Conservation (phyloP, 2,888 invertebrate species). For the Omphaloscelis lunosa region DNA sequence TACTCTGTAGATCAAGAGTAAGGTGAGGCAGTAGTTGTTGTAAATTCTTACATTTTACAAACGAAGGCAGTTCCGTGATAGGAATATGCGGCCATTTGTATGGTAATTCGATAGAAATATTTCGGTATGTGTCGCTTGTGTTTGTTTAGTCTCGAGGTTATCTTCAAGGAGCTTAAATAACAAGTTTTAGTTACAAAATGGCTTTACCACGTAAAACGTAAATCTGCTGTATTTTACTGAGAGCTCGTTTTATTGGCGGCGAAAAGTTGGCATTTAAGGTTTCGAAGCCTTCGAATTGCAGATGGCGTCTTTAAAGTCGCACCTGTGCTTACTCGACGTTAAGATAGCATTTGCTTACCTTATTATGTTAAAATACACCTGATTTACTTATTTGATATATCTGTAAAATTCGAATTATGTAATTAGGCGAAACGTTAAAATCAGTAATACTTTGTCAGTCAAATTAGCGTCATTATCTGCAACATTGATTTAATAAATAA, state of each 20-base stretch:
- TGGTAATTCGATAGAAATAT: constrained; percentile 58
- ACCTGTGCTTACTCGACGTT: constrained; percentile 17
- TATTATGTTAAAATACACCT: constrained; percentile 7
- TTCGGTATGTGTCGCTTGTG: constrained; percentile 40
- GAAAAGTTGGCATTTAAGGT: background rate
- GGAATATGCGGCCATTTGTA: constrained; percentile 45
- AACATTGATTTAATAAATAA: constrained; percentile 26
- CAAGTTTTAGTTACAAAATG: constrained; percentile 3
- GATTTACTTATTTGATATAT: constrained; percentile 22
- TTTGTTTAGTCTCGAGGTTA: constrained; percentile 55
- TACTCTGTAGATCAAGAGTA: background rate
- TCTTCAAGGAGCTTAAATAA: constrained; percentile 32
- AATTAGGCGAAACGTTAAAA: constrained; percentile 21
- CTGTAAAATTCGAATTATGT: constrained; percentile 5
- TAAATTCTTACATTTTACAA: constrained; percentile 41
- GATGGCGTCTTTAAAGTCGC: constrained; percentile 9
- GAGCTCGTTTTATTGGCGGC: background rate
- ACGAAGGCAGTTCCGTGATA: constrained; percentile 57
- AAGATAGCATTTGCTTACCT: background rate
- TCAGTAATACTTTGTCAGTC: constrained; percentile 30
- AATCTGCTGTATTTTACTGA: background rate
- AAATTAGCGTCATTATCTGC: constrained; percentile 35
- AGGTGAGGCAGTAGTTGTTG: constrained; percentile 32
- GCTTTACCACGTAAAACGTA: background rate
- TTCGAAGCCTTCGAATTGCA: constrained; percentile 29